These are phyloP conservation scores for Toxotes chatareus DNA, from an alignment of 2,113 vertebrate genomes.

Conservation along the genomic window DNA sequence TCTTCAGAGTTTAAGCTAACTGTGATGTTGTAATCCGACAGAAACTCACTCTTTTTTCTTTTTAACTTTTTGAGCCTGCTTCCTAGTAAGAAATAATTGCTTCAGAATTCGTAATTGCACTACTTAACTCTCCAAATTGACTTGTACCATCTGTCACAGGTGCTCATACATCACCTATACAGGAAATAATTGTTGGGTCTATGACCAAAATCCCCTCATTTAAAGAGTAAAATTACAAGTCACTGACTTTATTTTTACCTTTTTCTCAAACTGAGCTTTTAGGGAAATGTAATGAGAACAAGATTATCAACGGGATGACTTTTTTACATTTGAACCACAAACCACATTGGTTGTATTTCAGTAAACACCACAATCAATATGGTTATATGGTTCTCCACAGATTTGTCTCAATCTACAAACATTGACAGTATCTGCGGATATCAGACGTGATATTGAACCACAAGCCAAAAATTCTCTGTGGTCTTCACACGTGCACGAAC, in stretches of 20 bases:
- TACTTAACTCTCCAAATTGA: constrained; percentile 30
- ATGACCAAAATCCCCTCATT: background rate
- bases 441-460: constrained; percentile 62
- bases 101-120: constrained; percentile 27
- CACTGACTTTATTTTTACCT: background rate
- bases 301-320: constrained; percentile 25
- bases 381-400: constrained; percentile 61
- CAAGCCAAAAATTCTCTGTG: constrained; percentile 27
- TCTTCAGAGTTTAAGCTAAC: background rate
- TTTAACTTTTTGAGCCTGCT: background rate
- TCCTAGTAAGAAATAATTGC: background rate
- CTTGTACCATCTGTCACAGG: constrained; percentile 30
- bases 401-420: constrained; percentile 76
- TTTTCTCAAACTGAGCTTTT: constrained; percentile 33
- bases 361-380: constrained; percentile 71
- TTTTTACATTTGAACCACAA: constrained; percentile 46
- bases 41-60: background rate
- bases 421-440: constrained; percentile 65
- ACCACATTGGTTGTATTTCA: constrained; percentile 59
- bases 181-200: constrained; percentile 19
- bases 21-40: background rate
- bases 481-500: background rate
- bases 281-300: constrained; percentile 27
- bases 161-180: constrained; percentile 21
- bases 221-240: constrained; percentile 20